Evolutionary conservation across 2,888 invertebrate species (phyloP).

Genomic region (Celastrina argiolus): DNA sequence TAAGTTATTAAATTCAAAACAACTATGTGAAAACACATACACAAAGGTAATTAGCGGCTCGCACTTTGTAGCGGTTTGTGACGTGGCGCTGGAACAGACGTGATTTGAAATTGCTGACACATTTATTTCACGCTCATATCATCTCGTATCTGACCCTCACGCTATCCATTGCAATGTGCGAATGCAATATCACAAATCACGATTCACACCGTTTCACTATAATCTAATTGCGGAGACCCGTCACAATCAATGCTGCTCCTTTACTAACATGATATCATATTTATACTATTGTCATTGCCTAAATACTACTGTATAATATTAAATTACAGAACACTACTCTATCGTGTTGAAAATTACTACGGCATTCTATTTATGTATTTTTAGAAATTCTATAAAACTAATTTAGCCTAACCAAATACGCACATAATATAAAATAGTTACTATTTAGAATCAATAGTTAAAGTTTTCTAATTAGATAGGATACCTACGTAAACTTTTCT

Average conservation of each 20-base stretch:
- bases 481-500: not conserved
- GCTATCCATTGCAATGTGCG: not conserved
- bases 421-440: too few relatives aligned
- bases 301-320: not conserved
- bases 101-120: slow-evolving; percentile 4
- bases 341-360: too few relatives aligned
- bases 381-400: too few relatives aligned
- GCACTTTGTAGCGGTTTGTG: not conserved
- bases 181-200: not conserved
- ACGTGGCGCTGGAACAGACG: not conserved
- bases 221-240: not conserved
- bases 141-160: not conserved
- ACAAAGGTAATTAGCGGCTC: not conserved
- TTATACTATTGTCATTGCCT: not conserved
- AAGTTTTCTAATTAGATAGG: too few relatives aligned
- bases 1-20: too few relatives aligned
- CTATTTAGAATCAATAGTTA: too few relatives aligned
- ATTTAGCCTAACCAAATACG: too few relatives aligned
- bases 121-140: slow-evolving; percentile 10
- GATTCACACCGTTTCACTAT: not conserved
- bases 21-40: too few relatives aligned
- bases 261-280: not conserved
- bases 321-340: too few relatives aligned
- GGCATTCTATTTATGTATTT: too few relatives aligned
- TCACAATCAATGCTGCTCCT: not conserved